These are phyloP conservation scores for Syngnathus floridae DNA, from an alignment of 2,113 vertebrate species.

Conservation along the genomic window DNA sequence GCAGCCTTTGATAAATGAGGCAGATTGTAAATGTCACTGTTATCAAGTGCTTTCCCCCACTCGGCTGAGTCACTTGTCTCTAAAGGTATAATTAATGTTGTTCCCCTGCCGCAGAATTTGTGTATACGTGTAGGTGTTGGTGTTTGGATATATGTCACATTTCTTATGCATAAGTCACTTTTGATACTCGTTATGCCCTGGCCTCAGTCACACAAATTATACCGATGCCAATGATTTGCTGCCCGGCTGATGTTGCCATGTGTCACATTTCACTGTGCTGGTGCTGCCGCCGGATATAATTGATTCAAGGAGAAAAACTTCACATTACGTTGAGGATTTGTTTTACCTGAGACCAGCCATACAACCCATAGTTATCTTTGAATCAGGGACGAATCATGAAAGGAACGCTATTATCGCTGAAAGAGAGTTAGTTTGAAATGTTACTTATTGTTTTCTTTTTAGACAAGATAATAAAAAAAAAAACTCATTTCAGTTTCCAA, in stretches of 20 bases:
- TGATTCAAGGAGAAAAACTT: neutral
- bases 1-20: slow-evolving; percentile 70
- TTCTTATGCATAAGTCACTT: slow-evolving; percentile 7
- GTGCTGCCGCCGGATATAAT: slow-evolving; percentile 12
- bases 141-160: slow-evolving; percentile 18
- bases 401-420: neutral
- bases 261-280: slow-evolving; percentile 18
- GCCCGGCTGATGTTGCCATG: slow-evolving; percentile 5
- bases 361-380: neutral
- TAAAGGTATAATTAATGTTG: slow-evolving; percentile 61
- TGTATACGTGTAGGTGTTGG: slow-evolving; percentile 15
- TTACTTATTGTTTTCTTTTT: too few species aligned
- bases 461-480: neutral
- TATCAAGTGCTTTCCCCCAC: slow-evolving; percentile 52
- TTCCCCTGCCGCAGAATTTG: slow-evolving; percentile 39
- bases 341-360: neutral
- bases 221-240: slow-evolving; percentile 10
- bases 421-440: too few species aligned
- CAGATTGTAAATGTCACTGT: slow-evolving; percentile 70
- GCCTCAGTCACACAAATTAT: slow-evolving; percentile 11
- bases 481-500: too few species aligned
- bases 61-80: slow-evolving; percentile 44
- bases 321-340: neutral
- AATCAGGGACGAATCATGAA: neutral
- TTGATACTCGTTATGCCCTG: slow-evolving; percentile 7